These are phyloP conservation scores for Micromesistius poutassou DNA, from an alignment of 2,797 vertebrate species.

Conservation along the genomic window DNA sequence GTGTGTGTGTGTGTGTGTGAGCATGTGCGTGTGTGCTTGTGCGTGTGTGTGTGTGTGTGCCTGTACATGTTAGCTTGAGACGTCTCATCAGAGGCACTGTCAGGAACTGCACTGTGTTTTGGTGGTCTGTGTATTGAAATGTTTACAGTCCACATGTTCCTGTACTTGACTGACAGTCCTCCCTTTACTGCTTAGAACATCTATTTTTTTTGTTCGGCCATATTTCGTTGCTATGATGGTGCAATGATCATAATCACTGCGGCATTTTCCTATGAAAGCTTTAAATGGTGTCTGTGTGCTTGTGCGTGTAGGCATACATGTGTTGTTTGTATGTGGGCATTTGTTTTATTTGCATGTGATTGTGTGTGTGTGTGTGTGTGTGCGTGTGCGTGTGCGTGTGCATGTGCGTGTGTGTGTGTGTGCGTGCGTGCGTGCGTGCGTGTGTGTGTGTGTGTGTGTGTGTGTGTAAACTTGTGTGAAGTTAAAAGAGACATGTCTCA, in stretches of 20 bases:
- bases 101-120: conserved; percentile 37
- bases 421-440: conserved; percentile 9
- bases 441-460: conserved; percentile 28
- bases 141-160: conserved; percentile 69
- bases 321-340: conserved; percentile 2
- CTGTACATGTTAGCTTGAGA: conserved; percentile 26
- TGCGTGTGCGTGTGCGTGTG: conserved; percentile 21
- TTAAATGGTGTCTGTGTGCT: conserved; percentile 12
- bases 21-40: conserved; percentile 1
- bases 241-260: conserved; percentile 17
- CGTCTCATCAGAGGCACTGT: conserved; percentile 24
- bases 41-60: conserved; percentile 1
- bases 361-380: not conserved
- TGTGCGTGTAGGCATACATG: conserved; percentile 3
- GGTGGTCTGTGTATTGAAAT: conserved; percentile 60
- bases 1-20: conserved; percentile 6
- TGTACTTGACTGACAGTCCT: conserved; percentile 61
- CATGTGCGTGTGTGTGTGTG: conserved; percentile 12
- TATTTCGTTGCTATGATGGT: conserved; percentile 38
- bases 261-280: conserved; percentile 47
- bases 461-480: conserved; percentile 26
- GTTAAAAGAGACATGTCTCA: conserved; percentile 38
- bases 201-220: conserved; percentile 52
- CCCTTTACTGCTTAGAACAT: conserved; percentile 73
- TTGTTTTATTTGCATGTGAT: not conserved